Base-by-base conservation (phyloP, 1,140 invertebrate genomes). In the Drosophila sp. region DNA sequence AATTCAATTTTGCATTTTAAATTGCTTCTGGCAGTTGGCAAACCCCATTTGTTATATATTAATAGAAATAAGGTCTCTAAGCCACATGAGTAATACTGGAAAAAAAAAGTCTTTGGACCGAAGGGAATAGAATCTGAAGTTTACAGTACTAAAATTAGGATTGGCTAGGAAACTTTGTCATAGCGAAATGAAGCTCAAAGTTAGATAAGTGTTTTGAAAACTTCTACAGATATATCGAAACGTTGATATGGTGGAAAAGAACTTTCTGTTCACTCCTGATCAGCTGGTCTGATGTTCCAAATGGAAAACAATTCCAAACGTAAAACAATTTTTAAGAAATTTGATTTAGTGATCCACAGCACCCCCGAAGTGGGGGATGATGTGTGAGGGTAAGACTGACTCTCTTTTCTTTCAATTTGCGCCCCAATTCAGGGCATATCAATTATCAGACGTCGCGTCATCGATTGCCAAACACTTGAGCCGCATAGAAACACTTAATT, bases 401-500 rank as follows among this genome's bases (percentile, higher is more conserved):
- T 47, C 44, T 47, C 44, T 50, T 50, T 50, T 50, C 44, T 50
- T 50, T 10, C 44, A 50, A 50, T 50, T 50, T 25, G 17, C 10
- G 73, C 63, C 72, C 66, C 76, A 89, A 87, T 83, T 89, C 75
- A 67, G 80, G 76, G 69, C 73, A 74, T 67, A 89, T 89, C 84
- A 89, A 89, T 89, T 89, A 89, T 82, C 71, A 78, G 54, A 30
- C 68, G 78, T 71, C 72, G 70, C 66, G 65, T 76, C 79, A 76
- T 70, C 85, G 82, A 86, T 86, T 86, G 83, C 84, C 79, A 87
- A 86, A 87, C 83, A 86, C 83, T 86, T 87, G 79, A 82, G 80
- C 79, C 71, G 55, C 70, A 44, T 68, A 32, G 32, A 38, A 50
- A 65, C 67, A 66, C 76, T 79, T 79, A 79, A 79, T 79, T 79